Percentiles rank a stretch among this genome's conserved stretches.
Conservation (phyloP, 2,797 vertebrate genomes). For the Rhinichthys osculus region DNA sequence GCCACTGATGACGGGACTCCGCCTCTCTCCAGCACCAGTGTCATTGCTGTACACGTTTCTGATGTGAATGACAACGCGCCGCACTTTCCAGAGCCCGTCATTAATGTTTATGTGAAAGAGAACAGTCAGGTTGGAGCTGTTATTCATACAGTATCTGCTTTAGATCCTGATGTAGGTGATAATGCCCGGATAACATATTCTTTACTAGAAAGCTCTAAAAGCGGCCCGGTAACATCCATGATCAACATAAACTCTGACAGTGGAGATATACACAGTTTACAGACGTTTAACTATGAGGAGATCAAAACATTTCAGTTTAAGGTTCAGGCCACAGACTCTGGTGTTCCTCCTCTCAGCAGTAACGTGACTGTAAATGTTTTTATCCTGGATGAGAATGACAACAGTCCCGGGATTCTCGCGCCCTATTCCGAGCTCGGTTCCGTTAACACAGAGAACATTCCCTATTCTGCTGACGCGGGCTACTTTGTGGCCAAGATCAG, state of each 20-base stretch:
- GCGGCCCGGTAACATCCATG: conserved; percentile 52
- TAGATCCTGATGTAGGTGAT: conserved; percentile 66
- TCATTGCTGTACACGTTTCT: conserved; percentile 62
- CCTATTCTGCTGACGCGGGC: conserved; percentile 69
- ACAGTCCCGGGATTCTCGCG: conserved; percentile 65
- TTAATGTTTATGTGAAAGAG: conserved; percentile 71
- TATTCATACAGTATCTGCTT: conserved; percentile 66
- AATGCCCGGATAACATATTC: conserved; percentile 67
- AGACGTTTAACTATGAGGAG: conserved; percentile 67
- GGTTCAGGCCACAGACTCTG: conserved; percentile 72
- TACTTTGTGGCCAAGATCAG: conserved; percentile 66
- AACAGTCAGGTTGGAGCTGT: conserved; percentile 68
- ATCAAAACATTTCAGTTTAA: conserved; percentile 60
- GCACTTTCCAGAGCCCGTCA: conserved; percentile 60
- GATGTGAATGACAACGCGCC: conserved; percentile 76
- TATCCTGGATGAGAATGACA: conserved; percentile 65
- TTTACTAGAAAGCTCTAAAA: conserved; percentile 53
- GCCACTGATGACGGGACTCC: conserved; percentile 64
- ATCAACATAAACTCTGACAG: conserved; percentile 64
- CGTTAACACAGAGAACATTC: conserved; percentile 80
- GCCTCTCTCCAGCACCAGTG: conserved; percentile 57
- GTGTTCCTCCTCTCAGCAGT: conserved; percentile 68
- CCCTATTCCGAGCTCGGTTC: conserved; percentile 81
- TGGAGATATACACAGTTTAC: conserved; percentile 63
- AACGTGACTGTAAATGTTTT: conserved; percentile 62